phyloP scores from a whole-genome alignment of 2,888 invertebrate species.

The Euproctis similis region DNA sequence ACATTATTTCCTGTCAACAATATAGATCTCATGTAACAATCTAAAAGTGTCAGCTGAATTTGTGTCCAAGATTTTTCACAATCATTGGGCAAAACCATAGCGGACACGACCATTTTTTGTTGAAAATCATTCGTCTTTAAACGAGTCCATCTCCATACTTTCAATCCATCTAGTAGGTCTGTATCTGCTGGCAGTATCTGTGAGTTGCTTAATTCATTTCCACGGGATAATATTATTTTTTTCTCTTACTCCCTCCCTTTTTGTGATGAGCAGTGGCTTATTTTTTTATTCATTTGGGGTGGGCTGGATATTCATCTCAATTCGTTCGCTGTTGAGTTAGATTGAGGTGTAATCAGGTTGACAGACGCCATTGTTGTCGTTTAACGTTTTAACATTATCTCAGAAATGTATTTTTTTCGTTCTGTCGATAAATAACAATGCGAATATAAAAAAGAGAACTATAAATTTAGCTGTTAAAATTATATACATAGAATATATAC shows the following conservation, averaged over 20 bases:
- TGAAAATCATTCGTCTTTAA: background rate
- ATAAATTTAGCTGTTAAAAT: too few relatives aligned
- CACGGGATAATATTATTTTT: slow-evolving; percentile 76
- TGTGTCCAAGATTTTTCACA: too few relatives aligned
- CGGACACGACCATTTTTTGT: too few relatives aligned
- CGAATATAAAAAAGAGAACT: too few relatives aligned
- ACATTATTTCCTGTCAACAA: too few relatives aligned
- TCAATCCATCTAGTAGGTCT: slow-evolving; percentile 17
- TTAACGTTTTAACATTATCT: too few relatives aligned
- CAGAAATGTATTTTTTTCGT: slow-evolving; percentile 6
- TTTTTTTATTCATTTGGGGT: slow-evolving; percentile 75
- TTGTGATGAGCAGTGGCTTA: slow-evolving; percentile 65
- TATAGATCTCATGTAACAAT: too few relatives aligned
- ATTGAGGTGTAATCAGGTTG: slow-evolving; percentile 60
- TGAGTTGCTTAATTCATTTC: slow-evolving; percentile 74
- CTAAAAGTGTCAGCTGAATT: too few relatives aligned
- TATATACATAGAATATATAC: too few relatives aligned
- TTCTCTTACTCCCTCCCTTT: slow-evolving; percentile 68
- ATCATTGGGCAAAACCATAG: too few relatives aligned
- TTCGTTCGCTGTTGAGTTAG: slow-evolving; percentile 45
- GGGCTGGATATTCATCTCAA: slow-evolving; percentile 60
- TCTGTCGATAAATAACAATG: slow-evolving; percentile 21
- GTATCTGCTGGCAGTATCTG: slow-evolving; percentile 55
- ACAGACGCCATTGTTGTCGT: slow-evolving; percentile 33
- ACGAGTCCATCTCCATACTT: slow-evolving; percentile 20